A percentile compares a stretch with the other conserved stretches of the same genome.
Conservation (phyloP, 92 coral and sea anemone genomes). For the Pocillopora grandis region DNA sequence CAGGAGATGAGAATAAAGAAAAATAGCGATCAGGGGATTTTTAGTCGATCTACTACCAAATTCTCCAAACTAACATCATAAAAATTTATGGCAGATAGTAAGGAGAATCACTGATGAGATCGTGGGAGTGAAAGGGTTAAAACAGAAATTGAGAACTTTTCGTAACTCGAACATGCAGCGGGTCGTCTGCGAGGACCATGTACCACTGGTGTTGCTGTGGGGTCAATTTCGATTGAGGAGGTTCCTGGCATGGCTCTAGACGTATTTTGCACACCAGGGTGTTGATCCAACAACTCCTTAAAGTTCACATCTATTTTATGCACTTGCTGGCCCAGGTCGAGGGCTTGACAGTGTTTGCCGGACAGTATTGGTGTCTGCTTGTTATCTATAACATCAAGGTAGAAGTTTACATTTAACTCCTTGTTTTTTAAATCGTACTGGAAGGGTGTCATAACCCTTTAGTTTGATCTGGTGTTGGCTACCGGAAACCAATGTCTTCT, state of each 20-base stretch:
- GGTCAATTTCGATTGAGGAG: slow-evolving; percentile 40
- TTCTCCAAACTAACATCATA: too few relatives aligned
- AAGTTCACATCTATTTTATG: slow-evolving; percentile 37
- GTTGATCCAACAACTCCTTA: slow-evolving; percentile 52
- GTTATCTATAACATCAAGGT: slow-evolving; percentile 37
- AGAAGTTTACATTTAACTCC: slow-evolving; percentile 42
- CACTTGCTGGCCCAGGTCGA: slow-evolving; percentile 52
- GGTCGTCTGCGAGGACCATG: slow-evolving; percentile 63
- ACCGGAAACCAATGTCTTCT: slow-evolving; percentile 52
- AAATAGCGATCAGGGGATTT: too few relatives aligned
- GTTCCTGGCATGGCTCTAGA: slow-evolving; percentile 65
- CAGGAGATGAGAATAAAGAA: too few relatives aligned
- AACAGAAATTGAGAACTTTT: too few relatives aligned
- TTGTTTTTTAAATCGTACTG: slow-evolving; percentile 40
- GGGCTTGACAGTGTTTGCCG: slow-evolving; percentile 58
- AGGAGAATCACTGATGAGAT: too few relatives aligned
- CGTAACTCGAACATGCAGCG: slow-evolving; percentile 22
- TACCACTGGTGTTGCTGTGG: slow-evolving; percentile 47
- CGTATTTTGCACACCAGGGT: slow-evolving; percentile 44
- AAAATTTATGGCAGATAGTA: too few relatives aligned
- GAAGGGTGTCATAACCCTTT: slow-evolving; percentile 36
- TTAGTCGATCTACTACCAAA: too few relatives aligned
- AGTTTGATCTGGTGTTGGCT: slow-evolving; percentile 59
- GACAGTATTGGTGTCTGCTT: slow-evolving; percentile 52
- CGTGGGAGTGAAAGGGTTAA: too few relatives aligned